These are phyloP conservation scores for Cataglyphis rosenhaueri DNA, from an alignment of 2,888 invertebrate species.

Conservation along the genomic window DNA sequence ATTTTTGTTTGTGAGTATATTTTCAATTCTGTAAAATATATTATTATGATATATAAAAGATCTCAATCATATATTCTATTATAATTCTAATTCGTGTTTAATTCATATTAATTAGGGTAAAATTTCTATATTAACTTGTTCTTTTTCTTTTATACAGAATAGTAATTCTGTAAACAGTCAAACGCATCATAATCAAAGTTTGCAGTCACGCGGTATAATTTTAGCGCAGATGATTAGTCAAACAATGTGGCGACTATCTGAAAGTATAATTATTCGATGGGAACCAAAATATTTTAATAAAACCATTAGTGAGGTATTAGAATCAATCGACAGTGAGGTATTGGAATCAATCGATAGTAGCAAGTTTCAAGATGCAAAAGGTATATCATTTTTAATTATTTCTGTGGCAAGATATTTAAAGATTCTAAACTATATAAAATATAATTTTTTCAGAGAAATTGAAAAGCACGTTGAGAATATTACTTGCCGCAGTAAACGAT, in stretches of 20 bases:
- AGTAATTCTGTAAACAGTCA: constrained; percentile 51
- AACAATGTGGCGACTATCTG: constrained; percentile 81
- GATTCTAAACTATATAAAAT: neutral
- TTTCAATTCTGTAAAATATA: neutral
- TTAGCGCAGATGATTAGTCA: constrained; percentile 78
- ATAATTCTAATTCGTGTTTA: neutral
- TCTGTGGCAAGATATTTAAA: neutral
- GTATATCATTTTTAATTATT: constrained; percentile 62
- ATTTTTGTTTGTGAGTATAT: constrained; percentile 74
- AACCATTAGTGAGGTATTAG: constrained; percentile 72
- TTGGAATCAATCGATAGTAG: constrained; percentile 71
- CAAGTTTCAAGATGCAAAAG: constrained; percentile 66
- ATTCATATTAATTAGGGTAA: neutral
- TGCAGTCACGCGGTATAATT: constrained; percentile 63
- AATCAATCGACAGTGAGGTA: constrained; percentile 67
- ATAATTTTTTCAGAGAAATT: constrained; percentile 66
- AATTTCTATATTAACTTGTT: constrained; percentile 16
- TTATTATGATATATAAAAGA: neutral
- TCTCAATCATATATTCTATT: neutral
- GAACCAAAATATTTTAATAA: constrained; percentile 78
- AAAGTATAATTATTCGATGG: constrained; percentile 80
- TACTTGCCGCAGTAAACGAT: constrained; percentile 65
- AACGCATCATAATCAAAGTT: constrained; percentile 43
- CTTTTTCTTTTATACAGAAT: constrained; percentile 57
- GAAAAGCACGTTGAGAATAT: constrained; percentile 55